phyloP scores from a whole-genome alignment of 2,888 invertebrate species.

The Chaetogeoica ovagalla region DNA sequence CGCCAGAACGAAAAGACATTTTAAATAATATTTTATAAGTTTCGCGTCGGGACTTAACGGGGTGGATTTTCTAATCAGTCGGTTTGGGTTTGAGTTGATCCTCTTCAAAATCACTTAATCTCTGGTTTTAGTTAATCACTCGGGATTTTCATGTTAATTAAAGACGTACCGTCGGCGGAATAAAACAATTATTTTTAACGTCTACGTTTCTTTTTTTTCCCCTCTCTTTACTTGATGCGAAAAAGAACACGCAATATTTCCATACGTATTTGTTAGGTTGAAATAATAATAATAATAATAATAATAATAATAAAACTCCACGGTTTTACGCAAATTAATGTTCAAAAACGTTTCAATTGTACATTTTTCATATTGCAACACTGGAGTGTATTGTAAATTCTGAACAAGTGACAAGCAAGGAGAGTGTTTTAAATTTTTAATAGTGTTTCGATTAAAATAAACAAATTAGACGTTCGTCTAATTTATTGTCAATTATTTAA shows the following conservation, averaged over 20 bases:
- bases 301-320: no score
- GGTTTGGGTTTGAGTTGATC: slow-evolving; percentile 1
- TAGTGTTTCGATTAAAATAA: slow-evolving; percentile 9
- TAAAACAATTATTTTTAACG: background rate
- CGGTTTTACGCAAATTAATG: background rate
- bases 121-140: background rate
- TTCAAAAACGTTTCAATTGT: slow-evolving; percentile 15
- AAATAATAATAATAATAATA: background rate
- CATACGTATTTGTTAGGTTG: no score
- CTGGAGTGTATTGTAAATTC: background rate
- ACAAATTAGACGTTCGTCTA: background rate
- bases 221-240: background rate
- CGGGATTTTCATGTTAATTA: background rate
- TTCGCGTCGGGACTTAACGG: background rate
- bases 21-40: background rate
- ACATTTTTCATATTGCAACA: background rate
- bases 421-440: background rate
- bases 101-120: slow-evolving; percentile 7
- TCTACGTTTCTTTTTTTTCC: background rate
- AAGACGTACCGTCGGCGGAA: background rate
- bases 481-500: slow-evolving; percentile 12
- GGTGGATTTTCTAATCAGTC: slow-evolving; percentile 23
- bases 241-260: background rate
- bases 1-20: background rate
- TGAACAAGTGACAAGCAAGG: background rate